Base-by-base conservation (phyloP, 2,888 invertebrate species). In the Dynastes tityus region DNA sequence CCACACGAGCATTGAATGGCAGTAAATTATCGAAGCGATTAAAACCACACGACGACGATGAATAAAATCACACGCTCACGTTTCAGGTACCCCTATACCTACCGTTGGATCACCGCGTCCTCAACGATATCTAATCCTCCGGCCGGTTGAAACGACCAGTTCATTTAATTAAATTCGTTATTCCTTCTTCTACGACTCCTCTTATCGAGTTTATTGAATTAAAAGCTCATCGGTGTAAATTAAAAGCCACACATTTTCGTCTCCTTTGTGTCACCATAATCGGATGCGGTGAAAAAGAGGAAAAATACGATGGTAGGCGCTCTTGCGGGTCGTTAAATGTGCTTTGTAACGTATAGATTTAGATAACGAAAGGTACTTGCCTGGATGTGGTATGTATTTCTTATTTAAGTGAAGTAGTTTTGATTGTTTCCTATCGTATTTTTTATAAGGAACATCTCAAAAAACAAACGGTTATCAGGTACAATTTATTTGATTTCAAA, bases 221-320 rank as follows among this genome's bases (percentile, higher is more conserved):
- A 84, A 84, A 84, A 83, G 82, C 82, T 80, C 81, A 83, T 83
- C 83, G 82, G 82, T 82, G 82, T 84, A 83, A 84, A 84, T 84
- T 84, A 83, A 83, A 83, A 82, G 82, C 58, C 58, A 73, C 55
- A 73, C 58, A 73, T 73, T 73, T 70, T 51, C 58, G 13, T 22
- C 40, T 58, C 45, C 40, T 73, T 58, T 37, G 58, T 58, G 58
- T 73, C 58, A 37, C 32, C 27, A 16, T 73, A 73, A 73, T 73
- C 73, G 37, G 40, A 16, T 11, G 71, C 32, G 6, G 1, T 6
- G 37, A 16, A 32, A 55, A 73, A 73, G 2, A 63, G 13, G 63
- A 3, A 5, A 63, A 13, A 55, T n/a, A n/a, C 13, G 55, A 16
- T 1, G 55, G 55, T 16, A 55, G 45, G 22, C 22, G 9, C 9